Evolutionary conservation across 2,888 invertebrate genomes (phyloP).

Genomic region (Catocala nupta): DNA sequence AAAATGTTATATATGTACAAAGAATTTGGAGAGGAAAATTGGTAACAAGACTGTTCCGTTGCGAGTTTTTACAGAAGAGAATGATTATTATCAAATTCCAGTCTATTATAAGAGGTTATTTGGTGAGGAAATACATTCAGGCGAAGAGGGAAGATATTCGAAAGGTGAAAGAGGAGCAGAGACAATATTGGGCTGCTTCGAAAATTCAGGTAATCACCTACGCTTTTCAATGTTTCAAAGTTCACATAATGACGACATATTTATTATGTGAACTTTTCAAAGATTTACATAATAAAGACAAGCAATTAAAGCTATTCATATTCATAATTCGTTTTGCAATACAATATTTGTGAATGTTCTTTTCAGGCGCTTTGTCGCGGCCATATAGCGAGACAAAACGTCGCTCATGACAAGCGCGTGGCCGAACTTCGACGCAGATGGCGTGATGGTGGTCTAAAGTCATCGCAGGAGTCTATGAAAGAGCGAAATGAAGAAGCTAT

Average conservation of each 20-base stretch:
- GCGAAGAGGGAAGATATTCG: constrained; percentile 75
- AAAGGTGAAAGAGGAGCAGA: constrained; percentile 75
- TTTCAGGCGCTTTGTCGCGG: constrained; percentile 85
- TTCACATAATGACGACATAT: too few species aligned
- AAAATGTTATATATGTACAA: constrained; percentile 70
- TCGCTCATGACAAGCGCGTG: constrained; percentile 60
- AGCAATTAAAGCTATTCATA: too few species aligned
- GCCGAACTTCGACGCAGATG: constrained; percentile 72
- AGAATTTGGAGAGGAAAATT: constrained; percentile 76
- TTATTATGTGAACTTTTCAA: too few species aligned
- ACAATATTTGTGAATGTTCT: too few species aligned
- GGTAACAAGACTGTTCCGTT: constrained; percentile 70
- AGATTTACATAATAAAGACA: too few species aligned
- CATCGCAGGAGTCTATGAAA: constrained; percentile 71
- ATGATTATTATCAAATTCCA: constrained; percentile 71
- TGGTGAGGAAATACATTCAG: constrained; percentile 80
- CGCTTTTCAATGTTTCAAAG: too few species aligned
- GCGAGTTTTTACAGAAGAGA: constrained; percentile 69
- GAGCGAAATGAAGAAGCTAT: constrained; percentile 80
- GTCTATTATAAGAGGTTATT: constrained; percentile 79
- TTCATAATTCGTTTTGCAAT: too few species aligned
- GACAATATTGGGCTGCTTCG: constrained; percentile 84
- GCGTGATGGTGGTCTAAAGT: constrained; percentile 73
- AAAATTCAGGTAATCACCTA: constrained; percentile 88
- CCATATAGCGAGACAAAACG: constrained; percentile 66